Conservation (phyloP, 2,888 invertebrate species). For the Eupithecia exiguata region DNA sequence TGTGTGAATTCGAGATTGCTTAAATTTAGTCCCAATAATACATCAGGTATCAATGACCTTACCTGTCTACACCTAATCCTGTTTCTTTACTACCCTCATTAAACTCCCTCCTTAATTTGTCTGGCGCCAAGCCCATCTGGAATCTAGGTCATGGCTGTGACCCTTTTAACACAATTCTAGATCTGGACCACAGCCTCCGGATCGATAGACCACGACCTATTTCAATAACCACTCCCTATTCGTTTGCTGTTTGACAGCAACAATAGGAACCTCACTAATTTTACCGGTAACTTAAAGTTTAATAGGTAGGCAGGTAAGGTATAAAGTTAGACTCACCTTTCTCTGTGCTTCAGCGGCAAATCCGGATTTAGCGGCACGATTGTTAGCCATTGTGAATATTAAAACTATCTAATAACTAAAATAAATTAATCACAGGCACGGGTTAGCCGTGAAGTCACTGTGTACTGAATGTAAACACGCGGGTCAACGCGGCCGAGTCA, state of each 20-base stretch:
- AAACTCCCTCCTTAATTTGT: constrained; percentile 2
- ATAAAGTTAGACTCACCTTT: constrained; percentile 87
- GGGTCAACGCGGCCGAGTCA: constrained; percentile 59
- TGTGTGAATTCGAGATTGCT: background rate
- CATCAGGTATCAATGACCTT: background rate
- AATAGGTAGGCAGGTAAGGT: constrained; percentile 30
- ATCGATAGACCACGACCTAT: constrained; percentile 68
- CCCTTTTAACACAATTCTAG: constrained; percentile 72
- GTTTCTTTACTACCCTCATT: constrained; percentile 27
- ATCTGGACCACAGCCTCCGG: constrained; percentile 78
- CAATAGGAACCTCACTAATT: constrained; percentile 1
- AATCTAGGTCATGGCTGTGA: constrained; percentile 77
- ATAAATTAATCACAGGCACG: constrained; percentile 78
- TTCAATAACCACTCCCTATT: constrained; percentile 50
- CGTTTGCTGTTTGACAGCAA: constrained; percentile 32
- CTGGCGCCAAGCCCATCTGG: constrained; percentile 40
- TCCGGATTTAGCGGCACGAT: constrained; percentile 95
- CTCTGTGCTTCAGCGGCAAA: constrained; percentile 98
- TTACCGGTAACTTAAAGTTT: constrained; percentile 27
- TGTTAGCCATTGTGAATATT: constrained; percentile 87
- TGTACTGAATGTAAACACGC: constrained; percentile 77
- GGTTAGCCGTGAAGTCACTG: constrained; percentile 73
- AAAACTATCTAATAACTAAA: constrained; percentile 60
- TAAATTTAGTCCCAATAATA: background rate
- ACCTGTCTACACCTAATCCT: background rate